A percentile compares a stretch with the other conserved stretches of the same genome.
Evolutionary conservation across 2,113 vertebrate species (phyloP).

Genomic region (Eclectus roratus): DNA sequence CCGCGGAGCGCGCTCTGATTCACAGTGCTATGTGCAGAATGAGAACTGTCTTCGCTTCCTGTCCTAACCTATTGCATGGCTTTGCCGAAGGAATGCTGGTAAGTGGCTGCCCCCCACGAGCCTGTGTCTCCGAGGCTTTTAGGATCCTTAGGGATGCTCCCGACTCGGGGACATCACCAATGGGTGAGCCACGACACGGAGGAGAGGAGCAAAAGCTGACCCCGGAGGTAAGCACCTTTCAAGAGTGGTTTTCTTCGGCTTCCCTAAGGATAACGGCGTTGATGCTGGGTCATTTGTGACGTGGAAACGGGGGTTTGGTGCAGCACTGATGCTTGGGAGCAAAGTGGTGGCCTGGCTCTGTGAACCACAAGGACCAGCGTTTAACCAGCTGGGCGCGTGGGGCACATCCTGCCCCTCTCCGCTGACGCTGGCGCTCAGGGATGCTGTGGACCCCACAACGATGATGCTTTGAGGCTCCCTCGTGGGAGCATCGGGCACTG

Average conservation of each 20-base stretch:
- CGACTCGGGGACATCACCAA: background rate
- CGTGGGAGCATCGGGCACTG: background rate
- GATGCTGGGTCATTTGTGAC: background rate
- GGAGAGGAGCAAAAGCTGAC: background rate
- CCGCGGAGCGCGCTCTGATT: background rate
- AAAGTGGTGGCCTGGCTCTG: background rate
- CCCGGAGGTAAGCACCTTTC: background rate
- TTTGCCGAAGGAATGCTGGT: conserved; percentile 30
- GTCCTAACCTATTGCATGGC: conserved; percentile 15
- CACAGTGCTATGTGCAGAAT: conserved; percentile 22
- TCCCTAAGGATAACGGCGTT: background rate
- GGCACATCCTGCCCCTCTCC: background rate
- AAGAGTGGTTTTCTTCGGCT: background rate
- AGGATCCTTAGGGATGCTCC: background rate
- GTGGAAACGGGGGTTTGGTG: background rate
- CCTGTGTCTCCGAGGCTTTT: background rate
- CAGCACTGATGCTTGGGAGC: background rate
- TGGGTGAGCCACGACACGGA: background rate
- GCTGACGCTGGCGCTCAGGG: background rate
- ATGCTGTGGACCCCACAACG: background rate
- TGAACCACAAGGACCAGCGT: background rate
- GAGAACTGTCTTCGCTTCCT: conserved; percentile 16
- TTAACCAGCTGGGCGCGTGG: background rate
- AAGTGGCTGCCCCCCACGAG: background rate
- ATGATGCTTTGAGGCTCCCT: background rate